phyloP scores from a whole-genome alignment of 2,888 invertebrate genomes.

The Tromatobia lineatoria region DNA sequence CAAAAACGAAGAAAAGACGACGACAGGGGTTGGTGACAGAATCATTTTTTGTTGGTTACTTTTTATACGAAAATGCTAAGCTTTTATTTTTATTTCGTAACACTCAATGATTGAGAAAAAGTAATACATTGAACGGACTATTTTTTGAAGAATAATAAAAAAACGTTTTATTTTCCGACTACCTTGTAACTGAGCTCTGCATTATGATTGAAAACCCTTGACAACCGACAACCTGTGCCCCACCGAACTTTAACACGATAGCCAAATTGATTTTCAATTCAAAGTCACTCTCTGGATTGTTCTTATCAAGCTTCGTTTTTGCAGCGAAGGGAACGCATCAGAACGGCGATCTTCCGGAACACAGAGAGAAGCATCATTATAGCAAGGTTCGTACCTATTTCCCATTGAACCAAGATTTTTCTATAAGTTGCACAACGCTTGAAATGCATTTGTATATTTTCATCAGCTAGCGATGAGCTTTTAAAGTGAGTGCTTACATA shows the following conservation, averaged over 20 bases:
- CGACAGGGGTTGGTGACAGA: conserved; percentile 88
- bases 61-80: conserved; percentile 39
- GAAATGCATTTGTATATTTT: conserved; percentile 48
- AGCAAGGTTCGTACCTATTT: conserved; percentile 88
- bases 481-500: conserved; percentile 23
- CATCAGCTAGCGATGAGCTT: conserved; percentile 41
- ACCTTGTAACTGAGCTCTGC: conserved; percentile 35
- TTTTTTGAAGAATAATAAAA: conserved; percentile 58
- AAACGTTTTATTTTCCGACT: conserved; percentile 53
- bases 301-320: conserved; percentile 64
- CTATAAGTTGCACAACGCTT: conserved; percentile 51
- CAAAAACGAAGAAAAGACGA: conserved; percentile 93
- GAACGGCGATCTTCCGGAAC: conserved; percentile 91
- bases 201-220: conserved; percentile 53
- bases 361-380: conserved; percentile 92
- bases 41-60: conserved; percentile 40
- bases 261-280: conserved; percentile 53
- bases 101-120: conserved; percentile 37
- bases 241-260: conserved; percentile 42
- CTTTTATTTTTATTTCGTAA: conserved; percentile 54
- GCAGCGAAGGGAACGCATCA: conserved; percentile 89
- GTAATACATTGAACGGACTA: conserved; percentile 37
- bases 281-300: conserved; percentile 44
- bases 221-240: conserved; percentile 44
- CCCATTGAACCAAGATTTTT: conserved; percentile 44